Evolutionary conservation across 2,113 vertebrate genomes (phyloP), one percentile per base, ranked within the genome.

Genomic region (Pantherophis guttatus): DNA sequence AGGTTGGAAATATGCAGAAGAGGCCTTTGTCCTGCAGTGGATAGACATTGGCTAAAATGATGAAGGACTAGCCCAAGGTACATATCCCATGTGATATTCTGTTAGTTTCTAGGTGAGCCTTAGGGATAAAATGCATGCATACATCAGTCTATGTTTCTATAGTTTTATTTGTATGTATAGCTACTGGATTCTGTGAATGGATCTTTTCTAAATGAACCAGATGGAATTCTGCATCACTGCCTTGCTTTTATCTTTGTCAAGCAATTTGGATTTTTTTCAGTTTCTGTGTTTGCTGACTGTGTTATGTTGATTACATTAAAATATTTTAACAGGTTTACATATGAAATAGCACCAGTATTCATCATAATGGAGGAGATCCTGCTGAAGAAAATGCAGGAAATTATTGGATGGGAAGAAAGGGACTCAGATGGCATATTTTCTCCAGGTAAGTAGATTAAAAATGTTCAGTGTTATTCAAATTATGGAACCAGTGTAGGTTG

Each of bases 371-470:
- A 98, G 87, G 96, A 96, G 9, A 91, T 97, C 75, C 91, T 98
- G 91, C 96, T 98, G 50, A 98, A 95, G 89, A 98, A 98, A 96
- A 98, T 98, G 97, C 93, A 94, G 44, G 93, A 96, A 95, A 97
- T 98, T 9, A 94, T 98, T 93, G 97, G 96, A 88, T 98, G 96
- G 96, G 88, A 52, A 81, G 94, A 97, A 48, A 94, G 93, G 86
- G 97, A 98, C 94, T 96, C 96, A 92, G 97, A 97, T 86, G 97
- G 96, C 6, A 95, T 98, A 88, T 98, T 98, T 96, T 98, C 94
- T 95, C 96, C 97, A 94, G 97, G 96, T 98, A 94, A 87, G 87
- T 87, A 94, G 48, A 88, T 11, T 89, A 39, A 48, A 23, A 91
- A 87, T 48, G 89, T 48, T 91, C 81, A 53, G 1, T 59, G 1